Evolutionary conservation across 2,888 invertebrate species (phyloP).

Genomic region (Ornithoptera alexandrae): DNA sequence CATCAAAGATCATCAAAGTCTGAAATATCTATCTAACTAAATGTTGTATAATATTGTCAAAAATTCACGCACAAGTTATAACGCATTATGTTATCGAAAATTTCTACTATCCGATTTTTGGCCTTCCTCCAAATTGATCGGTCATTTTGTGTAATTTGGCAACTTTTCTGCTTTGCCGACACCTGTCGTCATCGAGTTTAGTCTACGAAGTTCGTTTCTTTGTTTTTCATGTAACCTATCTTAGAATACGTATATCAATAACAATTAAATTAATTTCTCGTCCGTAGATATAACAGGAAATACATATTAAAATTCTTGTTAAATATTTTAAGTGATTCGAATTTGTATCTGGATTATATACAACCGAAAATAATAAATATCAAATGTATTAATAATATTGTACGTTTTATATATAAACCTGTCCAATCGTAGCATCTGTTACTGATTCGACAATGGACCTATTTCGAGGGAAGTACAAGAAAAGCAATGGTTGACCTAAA

Average conservation of each 20-base stretch:
- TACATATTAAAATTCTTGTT: too few relatives aligned
- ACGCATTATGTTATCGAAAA: slow-evolving; percentile 31
- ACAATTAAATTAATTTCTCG: too few relatives aligned
- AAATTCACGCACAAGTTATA: slow-evolving; percentile 6
- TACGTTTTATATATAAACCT: background rate
- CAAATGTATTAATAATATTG: background rate
- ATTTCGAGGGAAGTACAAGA: slow-evolving; percentile 43
- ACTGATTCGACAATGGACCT: slow-evolving; percentile 36
- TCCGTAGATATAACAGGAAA: too few relatives aligned
- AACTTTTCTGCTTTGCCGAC: slow-evolving; percentile 54
- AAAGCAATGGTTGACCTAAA: slow-evolving; percentile 40
- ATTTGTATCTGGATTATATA: background rate
- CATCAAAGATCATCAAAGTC: too few relatives aligned
- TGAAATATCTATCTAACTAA: too few relatives aligned
- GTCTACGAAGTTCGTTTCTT: slow-evolving; percentile 49
- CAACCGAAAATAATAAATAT: too few relatives aligned
- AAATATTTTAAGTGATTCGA: too few relatives aligned
- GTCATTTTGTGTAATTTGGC: slow-evolving; percentile 67
- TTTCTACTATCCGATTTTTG: slow-evolving; percentile 48
- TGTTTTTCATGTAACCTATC: slow-evolving; percentile 34
- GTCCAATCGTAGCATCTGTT: slow-evolving; percentile 7
- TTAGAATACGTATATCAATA: slow-evolving; percentile 14
- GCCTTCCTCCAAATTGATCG: slow-evolving; percentile 60
- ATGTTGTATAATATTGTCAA: background rate
- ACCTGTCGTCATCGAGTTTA: slow-evolving; percentile 62